A percentile compares a stretch with the other conserved stretches of the same genome.
phyloP scores from a whole-genome alignment of 2,888 invertebrate species.

The Aspidiotus rigidus region DNA sequence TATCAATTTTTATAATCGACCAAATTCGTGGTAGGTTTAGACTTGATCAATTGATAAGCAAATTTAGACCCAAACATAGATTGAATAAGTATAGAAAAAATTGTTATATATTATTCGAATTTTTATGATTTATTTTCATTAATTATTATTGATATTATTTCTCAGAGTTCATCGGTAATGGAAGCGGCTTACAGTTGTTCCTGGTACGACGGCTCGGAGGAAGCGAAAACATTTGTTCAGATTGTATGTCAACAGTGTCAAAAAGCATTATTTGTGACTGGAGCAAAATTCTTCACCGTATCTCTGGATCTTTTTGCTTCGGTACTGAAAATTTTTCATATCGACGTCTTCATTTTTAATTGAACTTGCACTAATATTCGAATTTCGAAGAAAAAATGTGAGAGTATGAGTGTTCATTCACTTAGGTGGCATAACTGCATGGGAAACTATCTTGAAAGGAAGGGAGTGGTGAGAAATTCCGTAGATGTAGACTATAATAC shows the following conservation, averaged over 20 bases:
- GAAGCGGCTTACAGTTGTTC: conserved; percentile 84
- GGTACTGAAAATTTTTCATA: conserved; percentile 48
- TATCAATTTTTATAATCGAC: too few relatives aligned
- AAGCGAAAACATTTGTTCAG: conserved; percentile 81
- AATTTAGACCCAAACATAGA: conserved; percentile 6
- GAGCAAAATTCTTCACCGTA: conserved; percentile 81
- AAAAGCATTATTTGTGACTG: conserved; percentile 79
- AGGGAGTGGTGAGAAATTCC: too few relatives aligned
- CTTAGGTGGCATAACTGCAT: too few relatives aligned
- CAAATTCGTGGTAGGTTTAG: too few relatives aligned
- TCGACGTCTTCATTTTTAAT: too few relatives aligned
- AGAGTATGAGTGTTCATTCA: too few relatives aligned
- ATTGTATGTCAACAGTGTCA: conserved; percentile 86
- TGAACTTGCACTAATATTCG: too few relatives aligned
- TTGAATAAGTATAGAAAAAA: background rate
- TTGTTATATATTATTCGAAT: background rate
- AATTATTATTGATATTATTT: too few relatives aligned
- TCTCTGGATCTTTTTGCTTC: conserved; percentile 80
- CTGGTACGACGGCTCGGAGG: conserved; percentile 84
- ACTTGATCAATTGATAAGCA: background rate
- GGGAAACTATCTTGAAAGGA: too few relatives aligned
- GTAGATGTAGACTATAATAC: too few relatives aligned
- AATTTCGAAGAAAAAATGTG: too few relatives aligned
- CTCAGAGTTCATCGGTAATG: conserved; percentile 79
- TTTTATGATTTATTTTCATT: conserved; percentile 12